phyloP scores from a whole-genome alignment of 1,140 invertebrate species.

The Polypedilum vanderplanki region DNA sequence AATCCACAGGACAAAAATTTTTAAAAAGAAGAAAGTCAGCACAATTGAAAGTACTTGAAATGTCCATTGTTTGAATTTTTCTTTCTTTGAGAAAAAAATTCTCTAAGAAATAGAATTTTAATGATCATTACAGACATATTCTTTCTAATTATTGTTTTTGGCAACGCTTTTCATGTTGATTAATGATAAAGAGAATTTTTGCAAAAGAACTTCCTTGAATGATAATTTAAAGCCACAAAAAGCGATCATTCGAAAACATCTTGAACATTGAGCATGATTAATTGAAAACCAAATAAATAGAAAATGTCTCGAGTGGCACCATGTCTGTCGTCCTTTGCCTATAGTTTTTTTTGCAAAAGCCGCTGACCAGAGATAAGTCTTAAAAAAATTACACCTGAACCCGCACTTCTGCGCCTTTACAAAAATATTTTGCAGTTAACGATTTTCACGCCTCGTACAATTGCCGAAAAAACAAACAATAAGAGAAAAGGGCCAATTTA shows the following conservation, averaged over 20 bases:
- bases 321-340: background rate
- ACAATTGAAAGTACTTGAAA: no score
- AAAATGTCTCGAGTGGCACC: background rate
- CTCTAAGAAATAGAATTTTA: no score
- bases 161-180: background rate
- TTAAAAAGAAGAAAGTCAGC: no score
- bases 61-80: no score
- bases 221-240: conserved; percentile 15
- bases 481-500: background rate
- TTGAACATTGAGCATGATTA: conserved; percentile 1
- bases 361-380: background rate
- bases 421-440: background rate
- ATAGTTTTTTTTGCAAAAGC: background rate
- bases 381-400: background rate
- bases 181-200: background rate
- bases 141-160: no score
- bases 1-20: no score
- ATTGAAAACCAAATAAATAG: conserved; percentile 23
- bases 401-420: background rate
- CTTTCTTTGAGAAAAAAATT: no score
- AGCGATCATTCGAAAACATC: background rate
- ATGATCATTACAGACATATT: no score
- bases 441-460: conserved; percentile 6
- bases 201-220: background rate
- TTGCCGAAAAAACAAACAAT: background rate